Percentiles rank a stretch among this genome's conserved stretches.
phyloP scores from a whole-genome alignment of 37 sponge, comb jelly and placozoan species.

The Chondrosia reniformis region DNA sequence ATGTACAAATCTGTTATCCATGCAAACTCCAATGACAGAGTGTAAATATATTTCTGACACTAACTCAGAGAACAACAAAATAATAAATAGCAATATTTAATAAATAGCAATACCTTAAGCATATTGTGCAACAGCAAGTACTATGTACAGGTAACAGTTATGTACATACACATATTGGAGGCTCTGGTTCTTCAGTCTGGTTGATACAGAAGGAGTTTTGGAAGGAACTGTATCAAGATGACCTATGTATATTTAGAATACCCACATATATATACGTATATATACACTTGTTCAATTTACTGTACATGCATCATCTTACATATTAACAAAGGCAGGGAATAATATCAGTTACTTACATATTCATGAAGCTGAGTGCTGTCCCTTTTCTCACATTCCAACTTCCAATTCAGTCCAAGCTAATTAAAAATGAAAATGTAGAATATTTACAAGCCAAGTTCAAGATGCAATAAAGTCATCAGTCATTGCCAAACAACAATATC shows the following conservation, averaged over 20 bases:
- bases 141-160: not conserved
- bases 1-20: too few relatives aligned
- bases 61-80: too few relatives aligned
- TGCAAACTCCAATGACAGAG: too few relatives aligned
- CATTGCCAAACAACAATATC: not conserved
- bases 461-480: too few relatives aligned
- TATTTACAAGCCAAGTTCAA: too few relatives aligned
- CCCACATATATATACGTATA: not conserved
- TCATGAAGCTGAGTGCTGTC: constrained; percentile 59
- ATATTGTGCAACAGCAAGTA: too few relatives aligned
- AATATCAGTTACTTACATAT: constrained; percentile 55
- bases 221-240: constrained; percentile 67
- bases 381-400: constrained; percentile 49
- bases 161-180: not conserved
- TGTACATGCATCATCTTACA: not conserved
- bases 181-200: constrained; percentile 54
- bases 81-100: too few relatives aligned
- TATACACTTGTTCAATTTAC: not conserved
- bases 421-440: not conserved
- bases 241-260: constrained; percentile 42
- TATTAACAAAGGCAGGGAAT: not conserved
- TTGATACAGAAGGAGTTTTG: constrained; percentile 39
- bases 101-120: too few relatives aligned
- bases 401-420: constrained; percentile 76
- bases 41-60: too few relatives aligned